Conservation (phyloP, 2,888 invertebrate species). For the Idaea dimidiata region DNA sequence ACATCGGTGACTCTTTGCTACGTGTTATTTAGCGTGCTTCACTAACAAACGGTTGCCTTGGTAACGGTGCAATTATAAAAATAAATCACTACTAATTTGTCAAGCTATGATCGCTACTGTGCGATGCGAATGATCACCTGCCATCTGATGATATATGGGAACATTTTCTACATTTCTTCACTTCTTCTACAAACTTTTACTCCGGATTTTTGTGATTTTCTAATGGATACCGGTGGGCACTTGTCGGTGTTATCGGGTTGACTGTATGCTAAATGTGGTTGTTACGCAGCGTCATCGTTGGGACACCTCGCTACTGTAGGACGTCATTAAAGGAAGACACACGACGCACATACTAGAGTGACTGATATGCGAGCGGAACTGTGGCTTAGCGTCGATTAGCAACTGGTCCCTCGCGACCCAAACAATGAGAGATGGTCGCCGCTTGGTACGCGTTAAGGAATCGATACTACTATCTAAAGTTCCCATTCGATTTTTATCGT, state of each 20-base stretch:
- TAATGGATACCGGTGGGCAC: slow-evolving; percentile 18
- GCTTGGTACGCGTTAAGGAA: slow-evolving; percentile 69
- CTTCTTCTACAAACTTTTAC: slow-evolving; percentile 34
- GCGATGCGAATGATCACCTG: slow-evolving; percentile 65
- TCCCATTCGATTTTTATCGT: slow-evolving; percentile 51
- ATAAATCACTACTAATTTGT: slow-evolving; percentile 37
- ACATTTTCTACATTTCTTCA: slow-evolving; percentile 71
- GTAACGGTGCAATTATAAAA: slow-evolving; percentile 57
- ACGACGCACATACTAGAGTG: slow-evolving; percentile 56
- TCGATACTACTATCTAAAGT: slow-evolving; percentile 61
- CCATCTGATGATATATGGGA: slow-evolving; percentile 71
- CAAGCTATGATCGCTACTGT: slow-evolving; percentile 53
- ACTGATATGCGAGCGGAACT: slow-evolving; percentile 58
- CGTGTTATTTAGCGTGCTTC: slow-evolving; percentile 47
- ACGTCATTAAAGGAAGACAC: slow-evolving; percentile 40
- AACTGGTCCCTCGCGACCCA: slow-evolving; percentile 66
- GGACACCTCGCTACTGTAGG: slow-evolving; percentile 27
- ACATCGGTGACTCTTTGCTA: slow-evolving; percentile 24
- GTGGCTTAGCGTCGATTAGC: slow-evolving; percentile 63
- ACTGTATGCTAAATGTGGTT: slow-evolving; percentile 32
- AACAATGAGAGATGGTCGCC: slow-evolving; percentile 76
- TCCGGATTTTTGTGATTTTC: slow-evolving; percentile 13
- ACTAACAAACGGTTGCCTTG: slow-evolving; percentile 52
- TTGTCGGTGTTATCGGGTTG: slow-evolving; percentile 18
- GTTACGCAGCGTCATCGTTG: slow-evolving; percentile 33